Conservation (phyloP, 1,140 invertebrate genomes). For the Andricus grossulariae region DNA sequence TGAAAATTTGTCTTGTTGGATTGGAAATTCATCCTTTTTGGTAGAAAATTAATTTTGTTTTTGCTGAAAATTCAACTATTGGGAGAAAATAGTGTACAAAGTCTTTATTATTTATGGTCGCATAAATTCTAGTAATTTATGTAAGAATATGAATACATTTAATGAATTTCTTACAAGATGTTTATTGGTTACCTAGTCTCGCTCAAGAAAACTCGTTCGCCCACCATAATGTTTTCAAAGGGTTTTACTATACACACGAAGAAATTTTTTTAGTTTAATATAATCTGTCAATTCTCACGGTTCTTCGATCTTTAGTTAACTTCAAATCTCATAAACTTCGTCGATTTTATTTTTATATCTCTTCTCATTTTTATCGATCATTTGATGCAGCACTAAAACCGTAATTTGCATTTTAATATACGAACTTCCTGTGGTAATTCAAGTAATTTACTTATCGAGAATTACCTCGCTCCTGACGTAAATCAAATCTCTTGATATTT, state of each 20-base stretch:
- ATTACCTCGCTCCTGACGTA: background rate
- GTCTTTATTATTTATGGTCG: too few relatives aligned
- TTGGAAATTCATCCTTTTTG: too few relatives aligned
- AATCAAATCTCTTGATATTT: background rate
- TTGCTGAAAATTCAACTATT: too few relatives aligned
- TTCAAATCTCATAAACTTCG: background rate
- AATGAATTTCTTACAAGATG: too few relatives aligned
- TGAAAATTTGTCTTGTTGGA: too few relatives aligned
- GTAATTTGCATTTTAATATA: background rate
- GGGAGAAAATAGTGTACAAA: too few relatives aligned
- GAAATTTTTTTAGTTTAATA: background rate
- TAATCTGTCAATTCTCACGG: slow-evolving; percentile 11
- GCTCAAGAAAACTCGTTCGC: slow-evolving; percentile 67
- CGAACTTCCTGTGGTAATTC: background rate
- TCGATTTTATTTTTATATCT: background rate
- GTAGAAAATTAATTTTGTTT: too few relatives aligned
- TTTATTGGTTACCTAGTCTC: slow-evolving; percentile 53
- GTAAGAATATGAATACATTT: too few relatives aligned
- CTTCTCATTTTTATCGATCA: background rate
- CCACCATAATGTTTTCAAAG: slow-evolving; percentile 60
- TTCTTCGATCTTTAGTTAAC: background rate
- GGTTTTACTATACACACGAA: background rate
- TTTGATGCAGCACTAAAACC: background rate
- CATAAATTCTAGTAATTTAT: too few relatives aligned
- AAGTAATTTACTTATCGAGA: background rate